Base-by-base conservation (phyloP, 2,888 invertebrate species). In the Eupithecia centaureata region DNA sequence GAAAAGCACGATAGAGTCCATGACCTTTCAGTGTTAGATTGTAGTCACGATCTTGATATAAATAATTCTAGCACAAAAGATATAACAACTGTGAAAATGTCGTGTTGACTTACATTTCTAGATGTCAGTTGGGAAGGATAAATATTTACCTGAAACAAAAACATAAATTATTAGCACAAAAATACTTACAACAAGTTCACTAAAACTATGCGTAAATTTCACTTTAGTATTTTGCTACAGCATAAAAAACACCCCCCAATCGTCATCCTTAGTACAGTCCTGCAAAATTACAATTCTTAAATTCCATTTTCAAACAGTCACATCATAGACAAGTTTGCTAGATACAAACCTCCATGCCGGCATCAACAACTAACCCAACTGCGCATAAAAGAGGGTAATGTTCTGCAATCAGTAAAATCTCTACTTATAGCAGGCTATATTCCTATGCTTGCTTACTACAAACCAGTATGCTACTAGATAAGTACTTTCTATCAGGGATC, bases 121-220 rank as follows among this genome's bases (percentile, higher is more conserved):
- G 47, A 1, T n/a, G 25, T 56, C n/a, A n/a, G 18, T 8, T 15
- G 57, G 32, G 5, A 57, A 30, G 8, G 56, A 18, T 28, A 18
- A 22, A 33, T 68, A 64, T 66, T 71, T 73, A 73, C 73, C 73
- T 73, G 71, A 65, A 73, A 70, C 66, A 68, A 68, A 61, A 57
- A 61, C 3, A 32, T 7, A 42, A 42, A 30, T 2, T 13, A 30
- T 38, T 3, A 30, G 42, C n/a, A 61, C 5, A 5, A n/a, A 61
- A 28, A 10, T 51, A 13, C 13, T 2, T 5, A 25, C 15, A 18
- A 5, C 7, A 52, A 15, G 7, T 27, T 25, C 42, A 42, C 12
- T 25, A n/a, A 52, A 27, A 27, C 25, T 7, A 13, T 47, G 25
- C n/a, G 5, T 8, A 51, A 25, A 52, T 52, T 27, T 51, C 27